Base-by-base conservation (phyloP, 2,888 invertebrate species). In the Parasteatoda lunata region DNA sequence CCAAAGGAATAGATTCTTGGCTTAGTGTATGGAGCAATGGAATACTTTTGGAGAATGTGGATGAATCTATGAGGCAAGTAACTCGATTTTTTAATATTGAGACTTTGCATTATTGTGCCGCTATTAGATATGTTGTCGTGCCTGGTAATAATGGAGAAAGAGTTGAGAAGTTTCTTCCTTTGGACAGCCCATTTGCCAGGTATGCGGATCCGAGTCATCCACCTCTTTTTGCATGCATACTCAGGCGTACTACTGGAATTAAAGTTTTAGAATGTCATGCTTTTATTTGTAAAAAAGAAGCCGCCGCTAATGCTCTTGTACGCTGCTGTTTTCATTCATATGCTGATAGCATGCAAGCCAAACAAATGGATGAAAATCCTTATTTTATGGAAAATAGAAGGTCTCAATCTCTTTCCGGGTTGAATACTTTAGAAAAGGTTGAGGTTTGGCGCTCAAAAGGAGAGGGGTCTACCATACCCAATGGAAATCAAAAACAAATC, bases 201-300 rank as follows among this genome's bases (percentile, higher is more conserved):
- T 97, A 97, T 90, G 97, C 97, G 47, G 96, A 97, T 90, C 95
- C 97, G 82, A 95, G 96, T 89, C 98, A 99, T 92, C 98, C 98
- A 84, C 98, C 99, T 51, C 94, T 99, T 89, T 97, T 99, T 92
- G 98, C 98, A 68, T 98, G 98, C 90, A 98, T 99, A 89, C 93
- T 99, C 90, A 94, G 99, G 75, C 94, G 99, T 89, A 98, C 98
- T 72, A 96, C 96, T 76, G 99, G 99, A 79, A 98, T 99, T 90
- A 98, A 98, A 93, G 98, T 98, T 83, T 94, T 99, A 89, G 99
- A 99, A 93, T 99, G 99, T 93, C 99, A 99, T 93, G 98, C 98
- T 89, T 99, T 99, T 93, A 97, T 99, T 91, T 98, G 98, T 93
- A 97, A 98, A 90, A 95, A 97, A 84, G 97, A 98, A 92, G 96